A percentile compares a stretch with the other conserved stretches of the same genome.
Conservation (phyloP, 2,888 invertebrate genomes). For the Lingula anatina region DNA sequence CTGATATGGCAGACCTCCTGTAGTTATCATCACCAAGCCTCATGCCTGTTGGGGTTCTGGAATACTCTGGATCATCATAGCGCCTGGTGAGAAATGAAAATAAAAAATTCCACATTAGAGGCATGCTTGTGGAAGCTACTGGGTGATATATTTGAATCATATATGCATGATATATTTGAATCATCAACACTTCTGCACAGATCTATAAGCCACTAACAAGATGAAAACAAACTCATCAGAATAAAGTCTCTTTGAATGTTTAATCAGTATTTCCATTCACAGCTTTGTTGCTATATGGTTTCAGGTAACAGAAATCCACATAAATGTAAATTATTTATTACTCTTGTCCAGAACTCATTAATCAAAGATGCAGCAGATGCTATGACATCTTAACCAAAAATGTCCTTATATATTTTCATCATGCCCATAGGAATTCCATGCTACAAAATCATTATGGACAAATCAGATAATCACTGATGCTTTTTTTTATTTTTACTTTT, state of each 20-base stretch:
- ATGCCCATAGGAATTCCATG: background rate
- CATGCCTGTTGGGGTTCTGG: constrained; percentile 10
- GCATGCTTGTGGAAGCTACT: too few species aligned
- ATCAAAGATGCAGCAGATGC: too few species aligned
- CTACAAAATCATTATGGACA: background rate
- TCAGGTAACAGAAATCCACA: too few species aligned
- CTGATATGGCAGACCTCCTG: constrained; percentile 8
- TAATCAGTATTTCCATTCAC: background rate
- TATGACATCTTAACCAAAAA: too few species aligned
- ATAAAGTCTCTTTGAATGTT: background rate
- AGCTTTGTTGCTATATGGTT: too few species aligned
- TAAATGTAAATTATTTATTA: too few species aligned
- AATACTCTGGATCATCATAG: constrained; percentile 10
- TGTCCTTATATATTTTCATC: background rate
- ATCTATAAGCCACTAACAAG: too few species aligned
- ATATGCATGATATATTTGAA: too few species aligned
- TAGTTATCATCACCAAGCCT: constrained; percentile 2
- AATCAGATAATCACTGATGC: background rate
- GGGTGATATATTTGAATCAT: too few species aligned
- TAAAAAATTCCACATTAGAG: too few species aligned
- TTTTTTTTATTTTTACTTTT: background rate
- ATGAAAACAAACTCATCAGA: background rate
- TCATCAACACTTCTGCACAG: too few species aligned
- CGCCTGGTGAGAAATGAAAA: constrained; percentile 2
- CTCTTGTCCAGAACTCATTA: too few species aligned